Evolutionary conservation across 2,888 invertebrate species (phyloP), one percentile per base, ranked within the genome.

Genomic region (Fissipunctia ypsillon): DNA sequence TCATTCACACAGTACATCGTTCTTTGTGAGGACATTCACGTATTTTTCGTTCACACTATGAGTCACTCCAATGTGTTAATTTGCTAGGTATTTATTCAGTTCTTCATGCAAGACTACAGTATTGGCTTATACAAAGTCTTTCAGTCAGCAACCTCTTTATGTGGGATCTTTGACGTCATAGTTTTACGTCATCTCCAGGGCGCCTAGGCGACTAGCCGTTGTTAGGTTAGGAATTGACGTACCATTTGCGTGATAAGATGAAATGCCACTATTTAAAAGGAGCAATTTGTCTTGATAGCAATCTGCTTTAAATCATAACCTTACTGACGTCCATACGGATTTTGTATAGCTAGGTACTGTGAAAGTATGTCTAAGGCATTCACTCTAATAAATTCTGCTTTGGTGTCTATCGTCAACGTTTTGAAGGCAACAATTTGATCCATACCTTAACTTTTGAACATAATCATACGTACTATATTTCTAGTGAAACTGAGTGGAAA

Each of bases 161-260:
- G 56, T 68, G n/a, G 43, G 48, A 67, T 38, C n/a, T 77, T 54
- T 83, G 83, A 80, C 80, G 80, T 83, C 83, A 80, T 54, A 66
- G 22, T 14, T 69, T 69, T 56, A 80, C 80, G 83, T 80, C 83
- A 83, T 73, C 16, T 43, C n/a, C 16, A n/a, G 28, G 68, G 28
- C 65, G 80, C 78, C 78, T 82, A 48, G 56, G 41, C 22, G 64
- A 61, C 77, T 79, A 52, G 63, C 3, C 28, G 41, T 28, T 43
- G 54, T 61, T 52, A 68, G 25, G 56, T 65, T 31, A 63, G 22
- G 12, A 25, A 28, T 57, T 78, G 72, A 78, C 71, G 56, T 68
- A 31, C 41, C 12, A 43, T 14, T 70, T 64, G 45, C 59, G 59
- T 64, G n/a, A 1, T 54, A 5, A 64, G 56, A 80, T 76, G 19